Conservation (phyloP, 37 sponge, comb jelly and placozoan species). For the Crambe crambe region DNA sequence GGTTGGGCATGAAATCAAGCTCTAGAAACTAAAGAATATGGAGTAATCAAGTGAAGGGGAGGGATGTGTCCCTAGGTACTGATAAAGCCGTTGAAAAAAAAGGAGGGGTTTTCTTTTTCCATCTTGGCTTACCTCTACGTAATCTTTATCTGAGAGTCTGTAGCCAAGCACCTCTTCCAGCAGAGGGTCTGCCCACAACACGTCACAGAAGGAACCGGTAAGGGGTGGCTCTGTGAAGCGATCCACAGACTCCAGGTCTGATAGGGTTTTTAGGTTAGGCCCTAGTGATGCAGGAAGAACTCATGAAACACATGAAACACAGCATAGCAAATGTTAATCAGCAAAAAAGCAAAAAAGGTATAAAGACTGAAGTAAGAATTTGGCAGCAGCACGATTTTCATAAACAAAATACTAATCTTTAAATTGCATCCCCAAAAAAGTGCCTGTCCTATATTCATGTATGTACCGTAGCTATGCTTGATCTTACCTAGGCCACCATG, state of each 20-base stretch:
- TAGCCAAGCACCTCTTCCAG: slow-evolving; percentile 65
- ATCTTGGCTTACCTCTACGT: slow-evolving; percentile 57
- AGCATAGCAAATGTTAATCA: no score
- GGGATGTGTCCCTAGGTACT: no score
- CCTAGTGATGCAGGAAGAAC: slow-evolving; percentile 43
- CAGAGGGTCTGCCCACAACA: slow-evolving; percentile 75
- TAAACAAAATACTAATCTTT: no score
- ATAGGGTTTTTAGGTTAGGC: slow-evolving; percentile 41
- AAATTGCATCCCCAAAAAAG: no score
- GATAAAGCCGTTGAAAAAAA: no score
- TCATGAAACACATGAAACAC: no score
- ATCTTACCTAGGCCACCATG: slow-evolving; percentile 70
- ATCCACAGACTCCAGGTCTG: slow-evolving; percentile 12
- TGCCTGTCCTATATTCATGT: no score
- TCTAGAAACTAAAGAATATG: slow-evolving; percentile 65
- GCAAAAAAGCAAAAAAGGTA: no score
- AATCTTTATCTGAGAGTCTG: slow-evolving; percentile 61
- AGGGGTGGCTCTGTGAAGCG: slow-evolving; percentile 64
- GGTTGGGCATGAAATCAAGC: slow-evolving; percentile 80
- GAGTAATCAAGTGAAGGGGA: background rate
- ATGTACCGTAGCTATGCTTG: no score
- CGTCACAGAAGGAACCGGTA: slow-evolving; percentile 66
- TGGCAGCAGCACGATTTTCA: no score
- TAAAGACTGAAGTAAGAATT: no score
- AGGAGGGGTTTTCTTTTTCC: no score